Conservation (phyloP, 2,797 vertebrate species). For the Simalia tracyae region DNA sequence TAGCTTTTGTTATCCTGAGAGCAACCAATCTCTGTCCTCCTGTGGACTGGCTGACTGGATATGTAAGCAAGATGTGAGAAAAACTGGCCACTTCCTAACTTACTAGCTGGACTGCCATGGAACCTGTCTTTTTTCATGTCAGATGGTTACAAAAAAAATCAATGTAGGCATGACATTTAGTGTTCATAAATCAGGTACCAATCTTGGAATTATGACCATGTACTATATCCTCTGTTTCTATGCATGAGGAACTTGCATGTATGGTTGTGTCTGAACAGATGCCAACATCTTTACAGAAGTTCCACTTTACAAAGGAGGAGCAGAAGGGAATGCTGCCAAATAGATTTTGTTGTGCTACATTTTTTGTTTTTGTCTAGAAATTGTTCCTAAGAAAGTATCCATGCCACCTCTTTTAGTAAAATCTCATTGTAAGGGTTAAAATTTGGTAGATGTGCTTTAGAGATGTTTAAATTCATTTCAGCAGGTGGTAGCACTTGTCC, state of each 20-base stretch:
- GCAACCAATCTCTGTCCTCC: not conserved
- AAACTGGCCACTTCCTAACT: not conserved
- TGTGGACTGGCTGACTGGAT: not conserved
- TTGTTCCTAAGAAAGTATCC: not conserved
- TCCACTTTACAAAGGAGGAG: not conserved
- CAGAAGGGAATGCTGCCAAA: not conserved
- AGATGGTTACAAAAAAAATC: not conserved
- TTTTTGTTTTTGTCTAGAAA: not conserved
- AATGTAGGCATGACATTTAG: not conserved
- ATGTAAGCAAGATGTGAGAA: not conserved
- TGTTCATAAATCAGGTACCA: not conserved
- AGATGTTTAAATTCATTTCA: not conserved
- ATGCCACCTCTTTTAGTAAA: not conserved
- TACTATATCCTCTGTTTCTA: not conserved
- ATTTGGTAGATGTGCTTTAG: not conserved
- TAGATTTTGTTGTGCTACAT: not conserved
- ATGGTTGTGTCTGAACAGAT: not conserved
- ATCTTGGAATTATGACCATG: not conserved
- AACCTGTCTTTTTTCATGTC: not conserved
- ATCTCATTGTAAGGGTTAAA: not conserved
- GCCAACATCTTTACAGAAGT: not conserved
- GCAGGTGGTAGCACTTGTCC: not conserved
- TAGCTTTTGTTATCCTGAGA: not conserved
- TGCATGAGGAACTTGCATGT: not conserved
- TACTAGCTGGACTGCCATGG: not conserved